Evolutionary conservation across 2,797 vertebrate species (phyloP), one percentile per base, ranked within the genome.

Genomic region (Crenuchus spilurus): DNA sequence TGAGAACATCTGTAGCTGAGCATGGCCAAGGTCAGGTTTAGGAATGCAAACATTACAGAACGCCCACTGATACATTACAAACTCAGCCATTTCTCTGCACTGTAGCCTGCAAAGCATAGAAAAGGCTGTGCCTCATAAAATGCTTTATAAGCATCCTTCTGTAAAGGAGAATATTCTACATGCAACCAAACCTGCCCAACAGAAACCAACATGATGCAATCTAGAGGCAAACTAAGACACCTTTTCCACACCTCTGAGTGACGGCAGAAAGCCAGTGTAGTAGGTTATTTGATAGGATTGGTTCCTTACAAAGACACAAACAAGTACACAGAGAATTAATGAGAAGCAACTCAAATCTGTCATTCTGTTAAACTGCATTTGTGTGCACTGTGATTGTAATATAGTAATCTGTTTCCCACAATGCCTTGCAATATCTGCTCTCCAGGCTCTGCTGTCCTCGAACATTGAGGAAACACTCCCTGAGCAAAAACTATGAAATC

Each of bases 151-250:
- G 61, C 14, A 46, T 26, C 35, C 6, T 58, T 44, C 6, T 65
- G n/a, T 65, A 33, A 61, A 61, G 58, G 18, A 39, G 35, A 39
- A n/a, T n/a, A 20, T 51, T 20, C 7, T 64, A 11, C 41, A 24
- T 74, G 84, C 83, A 85, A 84, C 87, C 80, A 87, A 85, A 90
- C 86, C 84, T 76, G 83, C 86, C 75, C 72, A 83, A 86, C 66
- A 51, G 81, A 90, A 89, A 88, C 83, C 81, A 84, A 72, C 30
- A 74, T 70, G 54, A 82, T 65, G 52, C 16, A 68, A 54, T 22
- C 31, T 13, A 39, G 28, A 63, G 30, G 24, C 28, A 52, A 76
- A 41, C 73, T 80, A 81, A 84, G 76, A 63, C 82, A 86, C 80
- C 87, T 87, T 60, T 78, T 48, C 46, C 24, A 64, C 60, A 18